Percentiles rank a stretch among this genome's conserved stretches.
Evolutionary conservation across 2,113 vertebrate genomes (phyloP).

Genomic region (Mus spicilegus): DNA sequence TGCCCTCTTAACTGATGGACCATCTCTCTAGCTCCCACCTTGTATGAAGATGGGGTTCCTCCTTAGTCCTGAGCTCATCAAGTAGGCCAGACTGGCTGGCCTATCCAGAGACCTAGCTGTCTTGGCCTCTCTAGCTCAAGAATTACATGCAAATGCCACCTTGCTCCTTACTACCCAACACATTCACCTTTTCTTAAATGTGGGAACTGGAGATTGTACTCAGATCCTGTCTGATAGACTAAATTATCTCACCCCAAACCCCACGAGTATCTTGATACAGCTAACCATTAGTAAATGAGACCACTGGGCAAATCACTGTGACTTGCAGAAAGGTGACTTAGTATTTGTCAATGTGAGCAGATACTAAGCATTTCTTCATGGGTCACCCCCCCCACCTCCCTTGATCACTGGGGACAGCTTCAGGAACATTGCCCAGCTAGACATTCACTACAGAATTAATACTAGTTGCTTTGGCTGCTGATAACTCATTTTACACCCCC

Average conservation of each 20-base stretch:
- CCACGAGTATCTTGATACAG: background rate
- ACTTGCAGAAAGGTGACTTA: background rate
- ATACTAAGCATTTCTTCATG: background rate
- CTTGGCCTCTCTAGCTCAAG: background rate
- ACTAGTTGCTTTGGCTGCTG: background rate
- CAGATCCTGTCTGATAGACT: background rate
- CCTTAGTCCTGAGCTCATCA: background rate
- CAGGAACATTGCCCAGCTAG: background rate
- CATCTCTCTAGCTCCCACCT: background rate
- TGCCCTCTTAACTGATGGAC: background rate
- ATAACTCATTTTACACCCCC: background rate
- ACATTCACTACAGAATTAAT: background rate
- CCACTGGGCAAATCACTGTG: background rate
- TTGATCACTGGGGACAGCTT: background rate
- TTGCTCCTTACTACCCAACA: too few species aligned
- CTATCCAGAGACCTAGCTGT: background rate
- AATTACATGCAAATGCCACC: background rate
- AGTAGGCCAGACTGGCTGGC: background rate
- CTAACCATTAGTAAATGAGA: background rate
- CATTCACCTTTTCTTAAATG: background rate
- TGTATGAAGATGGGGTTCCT: background rate
- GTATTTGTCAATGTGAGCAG: background rate
- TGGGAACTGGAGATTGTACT: background rate
- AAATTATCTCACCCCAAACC: background rate
- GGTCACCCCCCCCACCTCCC: too few species aligned